Base-by-base conservation (phyloP, 23 tunicate genomes). In the Clavelina lepadiformis region DNA sequence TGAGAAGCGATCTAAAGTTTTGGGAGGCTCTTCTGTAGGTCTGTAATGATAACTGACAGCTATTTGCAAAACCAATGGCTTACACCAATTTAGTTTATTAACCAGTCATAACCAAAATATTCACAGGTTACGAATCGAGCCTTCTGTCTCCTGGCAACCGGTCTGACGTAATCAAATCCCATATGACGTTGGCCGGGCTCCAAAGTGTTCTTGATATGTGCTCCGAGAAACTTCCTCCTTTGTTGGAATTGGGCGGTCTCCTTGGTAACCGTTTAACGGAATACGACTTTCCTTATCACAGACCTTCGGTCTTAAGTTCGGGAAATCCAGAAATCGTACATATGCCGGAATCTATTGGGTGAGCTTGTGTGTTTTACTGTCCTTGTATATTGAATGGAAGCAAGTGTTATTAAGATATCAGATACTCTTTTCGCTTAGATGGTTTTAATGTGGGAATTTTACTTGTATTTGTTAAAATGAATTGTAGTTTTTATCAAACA, bases 201-300 rank as follows among this genome's bases (percentile, higher is more conserved):
- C 97, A 89, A 57, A 66, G 66, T 6, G 78, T 79, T 28, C 46
- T 89, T 24, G 97, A 89, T 38, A 33, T 75, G 46, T 89, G 97
- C 51, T 62, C 71, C 19, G 97, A 89, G 56, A 69, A 70, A 38
- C 65, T 89, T 3, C 97, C 97, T 11, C 88, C 97, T 3, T 31
- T 89, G 20, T 66, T 89, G 63, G 82, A 81, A 32, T 71, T 81
- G 0, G 89, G 83, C 0, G 29, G 41, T 4, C 23, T 31, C 3
- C 69, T 81, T 38, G 56, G 45, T 0, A 69, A 38, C 4, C 25
- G 67, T 30, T 32, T 88, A 46, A 35, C 31, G 35, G 56, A 33
- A 5, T 89, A 36, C 38, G 75, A 81, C 75, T 89, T 89, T 35
- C 89, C 89, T 3, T 89, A 89, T 62, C 97, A 89, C 71, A 33